Conservation (phyloP, 2,113 vertebrate genomes). For the Salvelinus alpinus region DNA sequence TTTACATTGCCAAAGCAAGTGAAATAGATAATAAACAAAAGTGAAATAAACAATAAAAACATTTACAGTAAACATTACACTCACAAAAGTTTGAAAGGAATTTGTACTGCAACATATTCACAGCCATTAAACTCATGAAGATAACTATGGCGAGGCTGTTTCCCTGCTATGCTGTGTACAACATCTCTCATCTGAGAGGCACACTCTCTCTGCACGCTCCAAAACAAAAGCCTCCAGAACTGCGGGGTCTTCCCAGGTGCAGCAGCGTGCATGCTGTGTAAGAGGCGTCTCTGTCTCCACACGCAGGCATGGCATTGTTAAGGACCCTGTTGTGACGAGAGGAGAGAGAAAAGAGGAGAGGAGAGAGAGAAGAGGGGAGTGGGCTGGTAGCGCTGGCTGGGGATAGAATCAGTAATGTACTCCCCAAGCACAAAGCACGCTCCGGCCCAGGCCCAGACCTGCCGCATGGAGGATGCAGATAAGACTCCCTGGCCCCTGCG, state of each 20-base stretch:
- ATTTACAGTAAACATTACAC: too few species aligned
- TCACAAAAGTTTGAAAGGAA: too few species aligned
- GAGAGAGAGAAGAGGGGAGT: slow-evolving; percentile 16
- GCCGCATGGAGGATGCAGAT: slow-evolving; percentile 74
- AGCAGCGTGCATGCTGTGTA: slow-evolving; percentile 37
- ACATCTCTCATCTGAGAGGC: not conserved
- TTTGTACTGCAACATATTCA: slow-evolving; percentile 7
- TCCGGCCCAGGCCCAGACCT: slow-evolving; percentile 12
- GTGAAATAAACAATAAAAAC: too few species aligned
- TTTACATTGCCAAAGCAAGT: too few species aligned
- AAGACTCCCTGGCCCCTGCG: slow-evolving; percentile 71
- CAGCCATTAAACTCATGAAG: not conserved
- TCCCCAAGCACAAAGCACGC: slow-evolving; percentile 61
- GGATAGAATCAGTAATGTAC: slow-evolving; percentile 71
- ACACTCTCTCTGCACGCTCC: slow-evolving; percentile 12
- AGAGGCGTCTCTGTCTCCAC: slow-evolving; percentile 45
- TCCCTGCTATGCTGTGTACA: not conserved
- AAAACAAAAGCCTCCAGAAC: slow-evolving; percentile 36
- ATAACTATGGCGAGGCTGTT: not conserved
- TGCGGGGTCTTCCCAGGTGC: slow-evolving; percentile 40
- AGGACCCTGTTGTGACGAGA: not conserved
- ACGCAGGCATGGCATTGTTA: slow-evolving; percentile 45
- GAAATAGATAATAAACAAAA: too few species aligned
- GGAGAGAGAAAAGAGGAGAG: too few species aligned
- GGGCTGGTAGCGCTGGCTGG: slow-evolving; percentile 23